These are phyloP conservation scores for Sebastes schlegelii DNA, from an alignment of 2,113 vertebrate species.

Conservation along the genomic window DNA sequence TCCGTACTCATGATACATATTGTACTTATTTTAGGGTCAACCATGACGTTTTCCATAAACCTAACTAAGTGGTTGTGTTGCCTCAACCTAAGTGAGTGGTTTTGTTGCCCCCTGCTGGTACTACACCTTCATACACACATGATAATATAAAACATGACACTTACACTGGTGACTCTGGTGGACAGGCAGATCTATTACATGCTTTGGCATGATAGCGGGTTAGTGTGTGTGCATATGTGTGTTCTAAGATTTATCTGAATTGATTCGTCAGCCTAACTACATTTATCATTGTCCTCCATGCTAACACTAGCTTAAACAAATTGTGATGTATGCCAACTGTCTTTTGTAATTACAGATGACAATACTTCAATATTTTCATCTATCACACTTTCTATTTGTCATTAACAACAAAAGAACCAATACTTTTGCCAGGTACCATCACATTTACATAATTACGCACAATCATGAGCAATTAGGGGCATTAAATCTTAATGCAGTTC, in stretches of 20 bases:
- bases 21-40: too few relatives aligned
- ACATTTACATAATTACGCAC: not conserved
- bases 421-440: not conserved
- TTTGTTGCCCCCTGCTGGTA: too few relatives aligned
- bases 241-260: not conserved
- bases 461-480: not conserved
- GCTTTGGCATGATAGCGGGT: too few relatives aligned
- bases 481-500: not conserved
- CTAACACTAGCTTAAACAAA: not conserved
- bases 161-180: too few relatives aligned
- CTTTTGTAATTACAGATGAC: not conserved
- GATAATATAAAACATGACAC: too few relatives aligned
- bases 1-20: too few relatives aligned
- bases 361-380: not conserved
- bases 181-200: too few relatives aligned
- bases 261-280: not conserved
- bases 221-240: constrained; percentile 6
- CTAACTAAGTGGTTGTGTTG: too few relatives aligned
- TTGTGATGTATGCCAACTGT: not conserved
- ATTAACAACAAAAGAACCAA: not conserved
- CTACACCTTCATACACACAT: too few relatives aligned
- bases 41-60: too few relatives aligned
- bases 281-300: not conserved
- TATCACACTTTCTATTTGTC: not conserved
- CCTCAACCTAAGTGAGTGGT: too few relatives aligned